Conservation (phyloP, 2,113 vertebrate genomes). For the Propithecus coquereli region DNA sequence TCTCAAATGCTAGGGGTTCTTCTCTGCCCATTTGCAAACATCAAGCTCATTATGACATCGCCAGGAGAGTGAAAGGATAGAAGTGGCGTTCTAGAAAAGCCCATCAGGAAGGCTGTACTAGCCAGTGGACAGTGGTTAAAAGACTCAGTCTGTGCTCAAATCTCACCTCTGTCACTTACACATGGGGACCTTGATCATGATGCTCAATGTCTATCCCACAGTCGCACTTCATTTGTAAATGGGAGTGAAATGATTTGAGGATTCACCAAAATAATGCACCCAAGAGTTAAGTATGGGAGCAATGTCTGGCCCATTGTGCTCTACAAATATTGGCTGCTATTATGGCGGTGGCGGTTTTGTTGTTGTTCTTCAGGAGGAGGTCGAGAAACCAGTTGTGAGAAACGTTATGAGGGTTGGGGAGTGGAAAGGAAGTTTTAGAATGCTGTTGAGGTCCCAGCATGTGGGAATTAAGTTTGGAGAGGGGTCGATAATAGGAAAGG, state of each 20-base stretch:
- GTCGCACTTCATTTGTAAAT: background rate
- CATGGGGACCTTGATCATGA: background rate
- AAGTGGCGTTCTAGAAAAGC: background rate
- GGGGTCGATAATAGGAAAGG: background rate
- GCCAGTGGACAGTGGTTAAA: background rate
- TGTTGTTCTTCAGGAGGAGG: background rate
- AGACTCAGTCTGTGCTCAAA: background rate
- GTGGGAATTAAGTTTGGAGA: background rate
- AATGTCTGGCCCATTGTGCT: background rate
- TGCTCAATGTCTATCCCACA: background rate
- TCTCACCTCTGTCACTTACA: background rate
- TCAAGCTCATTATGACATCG: background rate
- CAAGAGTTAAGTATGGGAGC: background rate
- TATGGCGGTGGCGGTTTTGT: background rate
- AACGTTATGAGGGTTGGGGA: background rate
- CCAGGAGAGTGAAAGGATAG: background rate
- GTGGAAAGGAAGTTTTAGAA: constrained; percentile 9
- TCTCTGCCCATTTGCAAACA: background rate
- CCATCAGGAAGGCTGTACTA: background rate
- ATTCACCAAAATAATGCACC: background rate
- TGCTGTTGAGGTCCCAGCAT: background rate
- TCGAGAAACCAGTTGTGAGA: background rate
- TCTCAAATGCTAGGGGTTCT: background rate
- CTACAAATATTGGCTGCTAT: background rate
- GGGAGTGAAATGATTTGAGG: background rate